These are phyloP conservation scores for Tetramorium alpestre DNA, from an alignment of 1,140 invertebrate genomes.

Conservation along the genomic window DNA sequence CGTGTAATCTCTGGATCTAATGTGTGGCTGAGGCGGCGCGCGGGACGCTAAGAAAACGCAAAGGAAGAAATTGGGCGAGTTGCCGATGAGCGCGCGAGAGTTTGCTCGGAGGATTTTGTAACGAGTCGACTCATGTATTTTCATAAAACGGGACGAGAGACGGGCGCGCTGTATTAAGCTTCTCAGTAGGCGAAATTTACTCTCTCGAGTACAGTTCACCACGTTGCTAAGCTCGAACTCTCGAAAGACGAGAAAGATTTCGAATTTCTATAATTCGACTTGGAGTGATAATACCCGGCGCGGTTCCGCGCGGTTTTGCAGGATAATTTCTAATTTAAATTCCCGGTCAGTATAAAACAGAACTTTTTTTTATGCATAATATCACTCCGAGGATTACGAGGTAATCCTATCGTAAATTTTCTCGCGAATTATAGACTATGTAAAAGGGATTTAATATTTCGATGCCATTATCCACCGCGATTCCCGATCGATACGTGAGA, in stretches of 20 bases:
- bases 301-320: constrained; percentile 13
- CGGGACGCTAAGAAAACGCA: neutral
- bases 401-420: constrained; percentile 45
- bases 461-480: constrained; percentile 1
- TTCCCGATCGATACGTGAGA: constrained; percentile 4
- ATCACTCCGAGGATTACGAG: constrained; percentile 19
- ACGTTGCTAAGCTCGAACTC: neutral
- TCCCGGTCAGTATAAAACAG: constrained; percentile 34
- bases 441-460: constrained; percentile 42
- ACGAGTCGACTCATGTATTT: constrained; percentile 23
- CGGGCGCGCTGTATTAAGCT: neutral
- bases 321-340: constrained; percentile 49
- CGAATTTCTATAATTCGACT: constrained; percentile 26
- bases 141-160: constrained; percentile 9
- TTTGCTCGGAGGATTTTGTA: neutral
- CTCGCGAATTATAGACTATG: constrained; percentile 36
- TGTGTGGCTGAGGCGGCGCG: neutral
- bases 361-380: constrained; percentile 33
- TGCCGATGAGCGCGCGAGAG: constrained; percentile 7
- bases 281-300: neutral
- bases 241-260: neutral
- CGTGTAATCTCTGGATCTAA: constrained; percentile 20
- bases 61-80: constrained; percentile 45
- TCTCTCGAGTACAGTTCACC: neutral
- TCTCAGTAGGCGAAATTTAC: constrained; percentile 1